Evolutionary conservation across 1,140 invertebrate genomes (phyloP), one percentile per base, ranked within the genome.

Genomic region (Nephila pilipes): DNA sequence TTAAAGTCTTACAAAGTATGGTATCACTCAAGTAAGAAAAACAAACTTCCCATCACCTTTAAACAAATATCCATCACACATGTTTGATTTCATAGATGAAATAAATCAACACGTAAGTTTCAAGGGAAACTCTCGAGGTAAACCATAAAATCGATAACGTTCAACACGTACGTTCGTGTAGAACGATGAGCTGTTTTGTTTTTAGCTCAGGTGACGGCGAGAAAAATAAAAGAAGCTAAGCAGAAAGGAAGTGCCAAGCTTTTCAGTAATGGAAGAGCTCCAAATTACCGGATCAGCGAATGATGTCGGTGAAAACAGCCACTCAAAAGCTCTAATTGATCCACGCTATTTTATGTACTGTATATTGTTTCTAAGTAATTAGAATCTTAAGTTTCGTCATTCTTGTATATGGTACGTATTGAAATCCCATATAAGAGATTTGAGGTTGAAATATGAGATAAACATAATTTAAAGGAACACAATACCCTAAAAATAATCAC

Each of bases 301-400:
- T 75, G 69, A 75, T 75, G 69, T 75, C 69, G 69, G 29, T 75
- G 69, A 75, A 75, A 75, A 75, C 69, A 75, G 29, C 69, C 69
- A 36, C 69, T 75, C 69, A 75, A 75, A 75, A 18, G 16, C 25
- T 29, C 69, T 75, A 75, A 75, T 75, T 75, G 69, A 32, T 75
- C 36, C 69, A 36, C 69, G 32, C 69, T 32, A 32, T 29, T 65
- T 65, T 65, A 29, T 16, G 5, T 32, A 18, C 18, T 75, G 29
- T 36, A 32, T 75, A 18, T 75, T 75, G 46, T 46, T 46, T 46
- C 46, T 46, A 46, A 46, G 46, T 46, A 46, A 46, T 46, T 46
- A 46, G 46, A 46, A 10, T 46, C 12, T 46, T 46, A 46, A 46
- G 46, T 46, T n/a, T n/a, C 46, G 46, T 46, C 46, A 6, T 46